Evolutionary conservation across 2,797 vertebrate species (phyloP).

Genomic region (Prunella strophiata): DNA sequence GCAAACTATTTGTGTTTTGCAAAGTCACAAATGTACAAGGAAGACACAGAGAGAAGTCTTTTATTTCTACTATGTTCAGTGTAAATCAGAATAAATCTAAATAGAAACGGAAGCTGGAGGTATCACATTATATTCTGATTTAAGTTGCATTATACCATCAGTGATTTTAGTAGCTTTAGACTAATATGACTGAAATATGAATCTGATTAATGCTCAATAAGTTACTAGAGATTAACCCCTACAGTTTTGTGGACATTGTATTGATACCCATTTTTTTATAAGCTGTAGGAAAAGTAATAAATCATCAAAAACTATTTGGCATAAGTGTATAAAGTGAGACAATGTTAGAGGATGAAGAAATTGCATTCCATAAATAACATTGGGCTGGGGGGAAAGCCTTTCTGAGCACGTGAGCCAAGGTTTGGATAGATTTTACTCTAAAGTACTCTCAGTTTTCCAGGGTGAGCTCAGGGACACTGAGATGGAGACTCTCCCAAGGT

Average conservation of each 20-base stretch:
- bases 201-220: neutral
- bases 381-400: neutral
- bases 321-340: conserved; percentile 9
- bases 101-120: neutral
- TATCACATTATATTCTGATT: neutral
- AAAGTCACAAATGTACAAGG: neutral
- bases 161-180: neutral
- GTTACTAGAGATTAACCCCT: neutral
- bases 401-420: neutral
- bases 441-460: neutral
- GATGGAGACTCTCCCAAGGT: accelerated
- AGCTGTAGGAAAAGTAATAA: neutral
- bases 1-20: neutral
- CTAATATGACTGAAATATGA: neutral
- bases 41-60: neutral
- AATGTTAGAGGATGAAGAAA: neutral
- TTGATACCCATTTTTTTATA: neutral
- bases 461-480: neutral
- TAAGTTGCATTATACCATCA: neutral
- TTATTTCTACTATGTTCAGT: neutral
- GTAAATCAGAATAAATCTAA: conserved; percentile 15
- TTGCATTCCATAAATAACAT: neutral
- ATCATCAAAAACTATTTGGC: neutral
- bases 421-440: neutral
- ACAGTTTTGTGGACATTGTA: neutral